Conservation (phyloP, 1,140 invertebrate species). For the Manduca sexta region DNA sequence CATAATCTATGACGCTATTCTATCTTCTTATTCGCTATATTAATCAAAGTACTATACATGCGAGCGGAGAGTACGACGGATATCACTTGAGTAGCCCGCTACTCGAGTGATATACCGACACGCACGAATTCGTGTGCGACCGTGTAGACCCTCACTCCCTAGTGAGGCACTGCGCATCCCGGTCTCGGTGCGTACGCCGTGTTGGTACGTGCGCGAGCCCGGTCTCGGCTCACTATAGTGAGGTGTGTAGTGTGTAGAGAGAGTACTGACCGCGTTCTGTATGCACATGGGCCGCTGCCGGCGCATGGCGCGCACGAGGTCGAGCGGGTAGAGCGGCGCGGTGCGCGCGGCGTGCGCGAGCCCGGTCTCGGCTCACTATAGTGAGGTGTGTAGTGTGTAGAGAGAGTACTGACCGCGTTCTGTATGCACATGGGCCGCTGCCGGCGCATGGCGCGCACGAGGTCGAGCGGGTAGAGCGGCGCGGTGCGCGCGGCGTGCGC, state of each 20-base stretch:
- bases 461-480: slow-evolving; percentile 96
- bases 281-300: slow-evolving; percentile 98
- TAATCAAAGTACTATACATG: too few species aligned
- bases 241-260: neutral
- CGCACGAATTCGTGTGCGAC: too few species aligned
- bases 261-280: slow-evolving; percentile 92
- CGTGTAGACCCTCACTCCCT: too few species aligned
- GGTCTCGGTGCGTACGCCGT: slow-evolving; percentile 95
- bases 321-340: slow-evolving; percentile 96
- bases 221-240: too few species aligned
- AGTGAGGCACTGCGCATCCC: too few species aligned
- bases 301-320: slow-evolving; percentile 94
- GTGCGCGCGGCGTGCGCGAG: slow-evolving; percentile 94
- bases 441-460: slow-evolving; percentile 94
- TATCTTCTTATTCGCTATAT: too few species aligned
- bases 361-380: slow-evolving; percentile 99
- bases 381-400: too few species aligned
- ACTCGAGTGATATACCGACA: too few species aligned
- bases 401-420: too few species aligned
- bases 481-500: slow-evolving; percentile 95
- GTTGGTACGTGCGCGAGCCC: slow-evolving; percentile 94
- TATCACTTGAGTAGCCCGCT: too few species aligned
- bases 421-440: slow-evolving; percentile 99
- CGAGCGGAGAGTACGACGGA: too few species aligned
- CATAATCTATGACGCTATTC: too few species aligned